Percentiles rank a stretch among this genome's conserved stretches.
Conservation (phyloP, 2,888 invertebrate species). For the Erebia aethiops region DNA sequence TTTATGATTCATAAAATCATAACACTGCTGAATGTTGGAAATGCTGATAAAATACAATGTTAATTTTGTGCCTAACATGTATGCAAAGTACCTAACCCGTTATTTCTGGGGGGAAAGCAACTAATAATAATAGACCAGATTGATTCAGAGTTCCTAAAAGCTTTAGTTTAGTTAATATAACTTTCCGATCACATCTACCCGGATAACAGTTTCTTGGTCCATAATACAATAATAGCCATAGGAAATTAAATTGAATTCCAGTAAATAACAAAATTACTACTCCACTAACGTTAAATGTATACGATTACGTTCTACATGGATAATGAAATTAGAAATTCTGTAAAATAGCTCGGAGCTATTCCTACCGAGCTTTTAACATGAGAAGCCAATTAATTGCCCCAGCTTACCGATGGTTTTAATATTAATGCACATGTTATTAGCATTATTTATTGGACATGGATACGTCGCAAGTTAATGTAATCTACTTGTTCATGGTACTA, state of each 20-base stretch:
- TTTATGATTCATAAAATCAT: too few species aligned
- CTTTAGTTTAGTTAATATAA: not conserved
- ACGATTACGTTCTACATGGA: slow-evolving; percentile 47
- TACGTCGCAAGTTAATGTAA: slow-evolving; percentile 24
- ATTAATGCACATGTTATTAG: slow-evolving; percentile 30
- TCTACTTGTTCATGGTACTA: slow-evolving; percentile 12
- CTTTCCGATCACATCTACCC: not conserved
- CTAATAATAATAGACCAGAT: not conserved
- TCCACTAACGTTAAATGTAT: slow-evolving; percentile 20
- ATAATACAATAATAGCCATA: slow-evolving; percentile 4
- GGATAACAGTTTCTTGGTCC: not conserved
- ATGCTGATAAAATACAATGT: too few species aligned
- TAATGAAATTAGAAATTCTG: slow-evolving; percentile 31
- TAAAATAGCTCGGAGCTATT: slow-evolving; percentile 22
- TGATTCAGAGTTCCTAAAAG: not conserved
- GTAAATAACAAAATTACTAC: slow-evolving; percentile 19
- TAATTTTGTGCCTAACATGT: too few species aligned
- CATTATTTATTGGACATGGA: slow-evolving; percentile 35
- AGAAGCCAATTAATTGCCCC: slow-evolving; percentile 29
- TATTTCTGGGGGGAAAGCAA: too few species aligned
- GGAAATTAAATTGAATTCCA: slow-evolving; percentile 19
- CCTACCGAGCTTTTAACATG: slow-evolving; percentile 28
- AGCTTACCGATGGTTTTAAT: slow-evolving; percentile 25
- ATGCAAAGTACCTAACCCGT: too few species aligned
- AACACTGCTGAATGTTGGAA: too few species aligned